These are phyloP conservation scores for Zhengitettix transpicula DNA, from an alignment of 2,888 invertebrate genomes.

Conservation along the genomic window DNA sequence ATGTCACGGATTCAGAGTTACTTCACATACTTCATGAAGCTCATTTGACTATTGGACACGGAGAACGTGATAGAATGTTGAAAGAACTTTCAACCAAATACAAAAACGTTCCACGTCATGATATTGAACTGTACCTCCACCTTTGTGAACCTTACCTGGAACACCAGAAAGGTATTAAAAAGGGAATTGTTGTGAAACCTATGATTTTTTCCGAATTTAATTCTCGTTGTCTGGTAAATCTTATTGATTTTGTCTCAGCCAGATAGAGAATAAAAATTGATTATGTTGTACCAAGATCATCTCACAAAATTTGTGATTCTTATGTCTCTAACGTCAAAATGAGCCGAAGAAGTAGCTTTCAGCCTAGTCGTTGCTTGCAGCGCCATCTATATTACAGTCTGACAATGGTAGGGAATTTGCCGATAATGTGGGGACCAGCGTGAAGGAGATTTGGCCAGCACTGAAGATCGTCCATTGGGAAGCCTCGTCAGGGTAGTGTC, in stretches of 20 bases:
- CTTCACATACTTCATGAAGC: no score
- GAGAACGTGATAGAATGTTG: no score
- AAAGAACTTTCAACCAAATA: no score
- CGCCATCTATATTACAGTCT: conserved; percentile 22
- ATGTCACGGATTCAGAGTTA: no score
- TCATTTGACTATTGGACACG: no score
- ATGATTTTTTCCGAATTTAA: conserved; percentile 16
- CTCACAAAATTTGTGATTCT: no score
- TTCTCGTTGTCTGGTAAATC: conserved; percentile 21
- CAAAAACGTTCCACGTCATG: no score
- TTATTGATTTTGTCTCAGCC: conserved; percentile 21
- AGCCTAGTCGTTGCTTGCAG: conserved; percentile 22
- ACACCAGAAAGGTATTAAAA: background rate
- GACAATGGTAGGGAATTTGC: no score
- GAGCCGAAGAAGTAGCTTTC: conserved; percentile 21
- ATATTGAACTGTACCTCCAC: no score
- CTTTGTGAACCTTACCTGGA: conserved; percentile 1
- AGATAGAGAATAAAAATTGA: conserved; percentile 21
- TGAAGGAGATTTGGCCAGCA: no score
- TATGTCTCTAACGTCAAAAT: conserved; percentile 20
- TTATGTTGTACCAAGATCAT: conserved; percentile 25
- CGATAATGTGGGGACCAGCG: conserved; percentile 12
- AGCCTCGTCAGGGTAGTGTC: conserved; percentile 22
- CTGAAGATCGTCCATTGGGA: conserved; percentile 23
- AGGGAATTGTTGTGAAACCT: conserved; percentile 11